Evolutionary conservation across 2,888 invertebrate genomes (phyloP).

Genomic region (Halictus ligatus): DNA sequence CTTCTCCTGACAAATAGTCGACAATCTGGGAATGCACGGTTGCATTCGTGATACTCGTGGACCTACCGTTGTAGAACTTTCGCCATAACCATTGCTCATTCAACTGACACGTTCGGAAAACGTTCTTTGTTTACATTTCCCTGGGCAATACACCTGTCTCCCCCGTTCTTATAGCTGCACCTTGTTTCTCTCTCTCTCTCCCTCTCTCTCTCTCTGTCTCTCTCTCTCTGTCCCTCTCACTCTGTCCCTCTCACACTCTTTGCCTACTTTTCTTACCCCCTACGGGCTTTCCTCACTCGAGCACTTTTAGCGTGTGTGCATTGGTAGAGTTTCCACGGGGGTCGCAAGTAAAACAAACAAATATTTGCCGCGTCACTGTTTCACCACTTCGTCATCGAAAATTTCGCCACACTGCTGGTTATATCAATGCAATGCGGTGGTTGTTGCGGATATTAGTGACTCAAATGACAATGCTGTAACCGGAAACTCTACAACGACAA

Average conservation of each 20-base stretch:
- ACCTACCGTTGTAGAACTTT: conserved; percentile 69
- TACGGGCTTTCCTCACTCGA: conserved; percentile 23
- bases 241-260: not conserved
- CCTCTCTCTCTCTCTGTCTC: not conserved
- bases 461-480: not conserved
- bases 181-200: conserved; percentile 16
- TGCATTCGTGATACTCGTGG: conserved; percentile 58
- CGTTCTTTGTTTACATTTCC: conserved; percentile 72
- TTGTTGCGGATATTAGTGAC: not conserved
- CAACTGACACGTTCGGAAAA: conserved; percentile 70
- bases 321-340: conserved; percentile 30
- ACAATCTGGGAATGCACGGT: conserved; percentile 57
- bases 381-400: conserved; percentile 12
- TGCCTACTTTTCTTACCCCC: not conserved
- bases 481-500: not conserved
- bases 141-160: conserved; percentile 51
- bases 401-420: conserved; percentile 6
- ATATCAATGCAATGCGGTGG: conserved; percentile 14
- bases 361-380: conserved; percentile 35
- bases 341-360: conserved; percentile 33
- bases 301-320: conserved; percentile 14
- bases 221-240: too few relatives aligned
- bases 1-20: conserved; percentile 66
- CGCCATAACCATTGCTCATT: conserved; percentile 46
- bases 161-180: conserved; percentile 10